Conservation (phyloP, 2,113 vertebrate genomes). For the Gymnarchus niloticus region DNA sequence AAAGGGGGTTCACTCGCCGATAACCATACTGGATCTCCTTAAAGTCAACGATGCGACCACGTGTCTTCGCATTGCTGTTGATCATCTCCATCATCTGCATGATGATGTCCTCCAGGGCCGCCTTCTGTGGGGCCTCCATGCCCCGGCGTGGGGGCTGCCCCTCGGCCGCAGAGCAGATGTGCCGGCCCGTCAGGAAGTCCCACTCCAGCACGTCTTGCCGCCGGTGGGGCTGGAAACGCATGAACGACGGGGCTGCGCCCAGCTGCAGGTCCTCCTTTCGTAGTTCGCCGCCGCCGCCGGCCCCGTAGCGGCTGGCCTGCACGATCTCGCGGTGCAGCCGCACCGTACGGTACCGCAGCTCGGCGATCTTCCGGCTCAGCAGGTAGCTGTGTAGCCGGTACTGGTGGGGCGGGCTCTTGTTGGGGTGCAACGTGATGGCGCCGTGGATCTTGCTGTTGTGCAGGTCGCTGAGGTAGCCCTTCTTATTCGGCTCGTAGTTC, state of each 20-base stretch:
- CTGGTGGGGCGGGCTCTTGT: conserved; percentile 94
- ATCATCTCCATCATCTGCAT: conserved; percentile 99
- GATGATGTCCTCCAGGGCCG: conserved; percentile 87
- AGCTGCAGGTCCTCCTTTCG: conserved; percentile 83
- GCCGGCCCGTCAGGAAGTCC: conserved; percentile 91
- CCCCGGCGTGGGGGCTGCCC: conserved; percentile 82
- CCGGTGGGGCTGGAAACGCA: conserved; percentile 81
- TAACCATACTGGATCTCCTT: conserved; percentile 98
- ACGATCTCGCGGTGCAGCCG: conserved; percentile 91
- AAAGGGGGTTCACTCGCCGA: conserved; percentile 82
- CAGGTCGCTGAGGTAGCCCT: conserved; percentile 92
- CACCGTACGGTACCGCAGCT: conserved; percentile 83
- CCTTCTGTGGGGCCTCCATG: conserved; percentile 82
- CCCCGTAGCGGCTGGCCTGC: conserved; percentile 77
- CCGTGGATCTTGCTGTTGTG: conserved; percentile 94
- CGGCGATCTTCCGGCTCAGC: conserved; percentile 83
- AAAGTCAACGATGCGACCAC: conserved; percentile 92
- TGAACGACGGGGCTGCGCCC: conserved; percentile 85
- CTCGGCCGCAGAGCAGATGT: conserved; percentile 74
- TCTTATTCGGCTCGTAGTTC: conserved; percentile 96
- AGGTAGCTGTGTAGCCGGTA: conserved; percentile 94
- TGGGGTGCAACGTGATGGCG: conserved; percentile 94
- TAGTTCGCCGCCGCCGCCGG: conserved; percentile 63
- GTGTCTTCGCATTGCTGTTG: conserved; percentile 85
- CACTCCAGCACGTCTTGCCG: conserved; percentile 92